Percentiles rank a stretch among this genome's conserved stretches.
Evolutionary conservation across 2,888 invertebrate genomes (phyloP).

Genomic region (Callimorpha dominula): DNA sequence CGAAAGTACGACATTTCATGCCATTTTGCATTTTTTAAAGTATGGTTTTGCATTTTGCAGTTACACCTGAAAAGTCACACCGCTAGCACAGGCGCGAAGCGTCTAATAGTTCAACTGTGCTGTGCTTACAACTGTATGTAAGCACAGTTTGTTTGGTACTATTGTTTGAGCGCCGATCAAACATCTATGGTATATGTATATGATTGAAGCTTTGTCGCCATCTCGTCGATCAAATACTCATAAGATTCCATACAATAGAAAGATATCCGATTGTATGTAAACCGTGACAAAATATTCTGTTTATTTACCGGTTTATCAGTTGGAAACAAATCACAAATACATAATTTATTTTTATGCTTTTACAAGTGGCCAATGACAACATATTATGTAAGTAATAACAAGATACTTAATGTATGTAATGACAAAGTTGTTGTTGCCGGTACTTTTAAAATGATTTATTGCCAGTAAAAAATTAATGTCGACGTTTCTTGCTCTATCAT

Average conservation of each 20-base stretch:
- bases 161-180: too few species aligned
- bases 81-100: too few species aligned
- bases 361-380: not conserved
- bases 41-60: too few species aligned
- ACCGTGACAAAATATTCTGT: not conserved
- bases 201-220: too few species aligned
- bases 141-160: too few species aligned
- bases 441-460: conserved; percentile 15
- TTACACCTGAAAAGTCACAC: too few species aligned
- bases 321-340: not conserved
- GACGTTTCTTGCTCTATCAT: conserved; percentile 10
- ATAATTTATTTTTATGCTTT: not conserved
- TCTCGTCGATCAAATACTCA: too few species aligned
- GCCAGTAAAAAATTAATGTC: conserved; percentile 6
- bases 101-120: too few species aligned
- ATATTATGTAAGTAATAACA: conserved; percentile 3
- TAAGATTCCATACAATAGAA: not conserved
- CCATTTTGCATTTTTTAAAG: too few species aligned
- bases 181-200: too few species aligned
- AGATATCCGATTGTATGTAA: not conserved
- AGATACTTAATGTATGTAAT: not conserved
- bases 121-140: too few species aligned
- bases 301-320: not conserved
- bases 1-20: too few species aligned
- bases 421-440: conserved; percentile 10